Percentiles rank a stretch among this genome's conserved stretches.
These are phyloP conservation scores for Barnardius zonarius DNA, from an alignment of 2,113 vertebrate species.

Conservation along the genomic window DNA sequence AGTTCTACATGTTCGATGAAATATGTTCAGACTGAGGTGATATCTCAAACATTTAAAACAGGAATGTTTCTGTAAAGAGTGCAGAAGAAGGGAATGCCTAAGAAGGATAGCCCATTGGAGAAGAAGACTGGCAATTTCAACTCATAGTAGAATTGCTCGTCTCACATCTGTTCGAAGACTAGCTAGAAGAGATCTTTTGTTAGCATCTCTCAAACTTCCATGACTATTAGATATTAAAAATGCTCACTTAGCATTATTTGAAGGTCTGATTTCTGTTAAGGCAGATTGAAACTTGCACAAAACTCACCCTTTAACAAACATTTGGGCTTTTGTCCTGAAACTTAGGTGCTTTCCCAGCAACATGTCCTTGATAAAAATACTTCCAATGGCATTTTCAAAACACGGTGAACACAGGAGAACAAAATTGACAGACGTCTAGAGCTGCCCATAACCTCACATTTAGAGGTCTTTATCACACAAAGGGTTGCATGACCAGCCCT, in stretches of 20 bases:
- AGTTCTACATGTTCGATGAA: not conserved
- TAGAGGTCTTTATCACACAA: not conserved
- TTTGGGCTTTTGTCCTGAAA: not conserved
- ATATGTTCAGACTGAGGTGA: not conserved
- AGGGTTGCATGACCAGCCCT: not conserved
- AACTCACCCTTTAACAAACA: not conserved
- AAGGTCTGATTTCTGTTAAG: not conserved
- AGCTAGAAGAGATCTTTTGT: not conserved
- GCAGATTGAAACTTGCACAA: not conserved
- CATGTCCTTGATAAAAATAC: not conserved
- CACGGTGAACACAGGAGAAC: rapidly evolving
- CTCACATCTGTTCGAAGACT: not conserved
- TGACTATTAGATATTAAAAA: not conserved
- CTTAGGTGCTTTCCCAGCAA: not conserved
- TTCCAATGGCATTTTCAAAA: not conserved
- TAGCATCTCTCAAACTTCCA: not conserved
- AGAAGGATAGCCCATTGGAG: not conserved
- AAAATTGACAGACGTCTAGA: not conserved
- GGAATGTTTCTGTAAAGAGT: not conserved
- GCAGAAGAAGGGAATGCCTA: not conserved
- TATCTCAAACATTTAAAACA: too few species aligned
- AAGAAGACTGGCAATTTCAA: not conserved
- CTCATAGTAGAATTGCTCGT: rapidly evolving
- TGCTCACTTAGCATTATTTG: not conserved
- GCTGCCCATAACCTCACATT: not conserved